Base-by-base conservation (phyloP, 2,888 invertebrate genomes). In the Nineta flava region DNA sequence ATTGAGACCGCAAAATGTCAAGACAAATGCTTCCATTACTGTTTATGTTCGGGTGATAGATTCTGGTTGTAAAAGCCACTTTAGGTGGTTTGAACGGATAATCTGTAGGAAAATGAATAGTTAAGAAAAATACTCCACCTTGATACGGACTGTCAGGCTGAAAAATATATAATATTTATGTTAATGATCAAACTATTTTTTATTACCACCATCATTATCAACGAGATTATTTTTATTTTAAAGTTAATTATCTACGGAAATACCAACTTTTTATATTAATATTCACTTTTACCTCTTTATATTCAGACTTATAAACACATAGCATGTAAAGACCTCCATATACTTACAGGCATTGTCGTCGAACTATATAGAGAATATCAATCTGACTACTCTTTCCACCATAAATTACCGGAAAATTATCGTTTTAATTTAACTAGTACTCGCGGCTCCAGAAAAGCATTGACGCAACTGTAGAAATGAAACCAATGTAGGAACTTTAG, bases 11-110 rank as follows among this genome's bases (percentile, higher is more conserved):
- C 75, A 99, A 81, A 76, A 99, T 99, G 76, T 99, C 99, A 76
- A 99, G 85, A 77, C 99, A 99, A 80, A 99, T 99, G 77, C 95
- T 95, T 75, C 97, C 99, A 81, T 99, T 97, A 82, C 95, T 96
- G 87, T 99, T 99, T 77, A 99, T 99, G 79, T 99, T 99, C 68
- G 97, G 97, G 76, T 99, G 99, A 80, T 99, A 99, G 76, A 99
- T 99, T 79, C 95, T 88, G 71, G 99, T 99, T 73, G 96, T 97
- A 80, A 99, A 99, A 74, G 96, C 94, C 76, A 99, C 95, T 88
- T 96, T 99, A 67, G 99, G 99, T 72, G 99, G 97, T 82, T 99
- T 99, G 75, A 99, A 99, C 64, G 99, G 99, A 75, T 99, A 99
- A 76, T 99, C 99, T 85, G 97, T 97, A 66, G 99, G 97, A 75